phyloP scores from a whole-genome alignment of 2,113 vertebrate genomes.

The Pimephales promelas region DNA sequence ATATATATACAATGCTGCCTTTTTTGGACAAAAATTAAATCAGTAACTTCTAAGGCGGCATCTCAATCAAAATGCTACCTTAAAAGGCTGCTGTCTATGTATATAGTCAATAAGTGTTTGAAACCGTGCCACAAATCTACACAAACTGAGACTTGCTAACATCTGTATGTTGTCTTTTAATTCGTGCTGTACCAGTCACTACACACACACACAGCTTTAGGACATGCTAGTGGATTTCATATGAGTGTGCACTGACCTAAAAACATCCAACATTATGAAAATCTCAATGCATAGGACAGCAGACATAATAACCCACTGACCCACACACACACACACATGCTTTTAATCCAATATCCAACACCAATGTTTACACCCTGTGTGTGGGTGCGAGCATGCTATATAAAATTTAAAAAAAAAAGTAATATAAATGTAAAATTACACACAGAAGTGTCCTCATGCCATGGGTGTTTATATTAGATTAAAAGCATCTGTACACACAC shows the following conservation, averaged over 20 bases:
- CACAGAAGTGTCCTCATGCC: too few species aligned
- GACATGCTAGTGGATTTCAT: constrained; percentile 1
- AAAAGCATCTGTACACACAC: too few species aligned
- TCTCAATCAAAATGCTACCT: not conserved
- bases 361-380: too few species aligned
- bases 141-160: not conserved
- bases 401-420: too few species aligned
- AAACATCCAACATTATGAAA: constrained; percentile 30
- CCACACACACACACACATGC: not conserved
- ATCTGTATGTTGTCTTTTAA: not conserved
- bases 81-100: too few species aligned
- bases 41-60: not conserved
- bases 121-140: not conserved
- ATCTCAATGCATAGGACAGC: not conserved
- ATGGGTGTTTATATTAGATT: too few species aligned
- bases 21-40: too few species aligned
- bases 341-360: not conserved
- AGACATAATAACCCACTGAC: constrained; percentile 29
- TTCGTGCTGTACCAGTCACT: not conserved
- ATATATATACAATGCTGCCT: too few species aligned
- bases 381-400: too few species aligned
- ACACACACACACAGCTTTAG: not conserved
- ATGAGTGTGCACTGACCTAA: constrained; percentile 39
- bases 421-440: too few species aligned
- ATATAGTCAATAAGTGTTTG: not conserved